Evolutionary conservation across 2,113 vertebrate species (phyloP).

Genomic region (Smithornis capensis): DNA sequence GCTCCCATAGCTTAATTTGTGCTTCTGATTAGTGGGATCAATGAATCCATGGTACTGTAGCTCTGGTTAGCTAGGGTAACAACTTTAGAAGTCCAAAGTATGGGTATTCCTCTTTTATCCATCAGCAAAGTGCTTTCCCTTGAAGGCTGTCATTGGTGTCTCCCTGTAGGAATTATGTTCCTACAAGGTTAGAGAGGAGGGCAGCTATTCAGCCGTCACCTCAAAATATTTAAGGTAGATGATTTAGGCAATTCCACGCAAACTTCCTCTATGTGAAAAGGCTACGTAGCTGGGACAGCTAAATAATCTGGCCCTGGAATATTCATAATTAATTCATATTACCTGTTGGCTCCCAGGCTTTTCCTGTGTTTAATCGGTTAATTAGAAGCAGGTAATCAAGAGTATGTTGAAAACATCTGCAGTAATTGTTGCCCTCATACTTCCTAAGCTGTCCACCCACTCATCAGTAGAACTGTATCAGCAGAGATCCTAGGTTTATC

Average conservation of each 20-base stretch:
- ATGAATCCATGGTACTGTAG: not conserved
- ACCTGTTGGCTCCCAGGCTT: constrained; percentile 5
- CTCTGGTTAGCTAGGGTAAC: not conserved
- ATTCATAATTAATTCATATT: constrained; percentile 19
- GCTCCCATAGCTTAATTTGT: not conserved
- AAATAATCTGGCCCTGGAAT: not conserved
- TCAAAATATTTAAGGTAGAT: not conserved
- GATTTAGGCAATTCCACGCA: not conserved
- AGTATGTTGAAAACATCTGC: constrained; percentile 20
- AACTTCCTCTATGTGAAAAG: not conserved
- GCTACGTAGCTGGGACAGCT: not conserved
- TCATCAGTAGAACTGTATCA: not conserved
- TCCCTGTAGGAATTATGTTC: not conserved
- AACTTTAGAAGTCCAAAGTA: not conserved
- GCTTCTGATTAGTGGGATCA: not conserved
- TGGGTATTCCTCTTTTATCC: not conserved
- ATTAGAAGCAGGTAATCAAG: constrained; percentile 30
- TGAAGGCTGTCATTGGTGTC: not conserved
- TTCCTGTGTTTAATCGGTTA: constrained; percentile 36
- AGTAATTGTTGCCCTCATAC: not conserved
- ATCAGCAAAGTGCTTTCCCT: not conserved
- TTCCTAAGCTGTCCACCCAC: constrained; percentile 26
- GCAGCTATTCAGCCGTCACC: not conserved
- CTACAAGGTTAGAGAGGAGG: not conserved
- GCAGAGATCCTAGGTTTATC: not conserved